Base-by-base conservation (phyloP, 2,888 invertebrate species). In the Cephalotes varians region DNA sequence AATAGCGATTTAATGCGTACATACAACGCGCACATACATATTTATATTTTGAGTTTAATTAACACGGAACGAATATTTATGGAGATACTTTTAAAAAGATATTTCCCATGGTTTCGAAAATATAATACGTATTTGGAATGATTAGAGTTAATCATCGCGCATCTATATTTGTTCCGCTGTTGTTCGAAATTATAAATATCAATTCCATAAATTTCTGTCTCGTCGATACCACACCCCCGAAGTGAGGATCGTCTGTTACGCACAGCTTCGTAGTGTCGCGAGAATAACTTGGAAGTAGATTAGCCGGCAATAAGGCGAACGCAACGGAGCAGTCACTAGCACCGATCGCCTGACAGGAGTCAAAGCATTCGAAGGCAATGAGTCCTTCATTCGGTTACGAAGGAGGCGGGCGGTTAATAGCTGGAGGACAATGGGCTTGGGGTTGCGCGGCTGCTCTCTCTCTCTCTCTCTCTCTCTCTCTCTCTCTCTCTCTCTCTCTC, bases 351-450 rank as follows among this genome's bases (percentile, higher is more conserved):
- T 90, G 92, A 91, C 92, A 92, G 90, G 87, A 93, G 93, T 93
- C 93, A 92, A 91, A 91, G 90, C 89, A 91, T 91, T 87, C 87
- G 88, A 88, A 90, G 88, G 90, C 90, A 90, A 92, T 91, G 92
- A 91, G 90, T 89, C 89, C 87, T 90, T 91, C 86, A 90, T 89
- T 86, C 86, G 86, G 88, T 86, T 71, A 85, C 79, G 87, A 83
- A 88, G 84, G 88, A 86, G 85, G 91, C 89, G 91, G 69, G 90
- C 90, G 88, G 91, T 91, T 93, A 93, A 92, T 92, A 91, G 91
- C 91, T 88, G 90, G 88, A 91, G 92, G 91, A 93, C 93, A 93
- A 93, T 93, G 89, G 87, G 88, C 88, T 91, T 88, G 92, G 91
- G 92, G 92, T 91, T 90, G 91, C 88, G 15, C 44, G 60, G 21